These are phyloP conservation scores for Sinelater perroti DNA, from an alignment of 2,888 invertebrate genomes.

Conservation along the genomic window DNA sequence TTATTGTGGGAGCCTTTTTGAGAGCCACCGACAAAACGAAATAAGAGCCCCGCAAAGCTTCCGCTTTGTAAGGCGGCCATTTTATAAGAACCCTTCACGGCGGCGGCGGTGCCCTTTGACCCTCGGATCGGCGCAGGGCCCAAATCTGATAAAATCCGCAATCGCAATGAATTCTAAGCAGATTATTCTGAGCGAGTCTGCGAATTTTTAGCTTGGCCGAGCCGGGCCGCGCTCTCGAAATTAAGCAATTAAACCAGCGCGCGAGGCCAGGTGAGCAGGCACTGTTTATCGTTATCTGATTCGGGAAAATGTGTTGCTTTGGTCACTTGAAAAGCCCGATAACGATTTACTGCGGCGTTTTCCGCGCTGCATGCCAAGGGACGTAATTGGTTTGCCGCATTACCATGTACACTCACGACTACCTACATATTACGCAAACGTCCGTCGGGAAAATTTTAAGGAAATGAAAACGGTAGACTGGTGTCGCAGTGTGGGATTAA, in stretches of 20 bases:
- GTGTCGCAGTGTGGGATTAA: no score
- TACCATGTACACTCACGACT: no score
- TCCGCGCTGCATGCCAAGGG: conserved; percentile 22
- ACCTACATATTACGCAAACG: no score
- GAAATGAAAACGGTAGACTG: no score
- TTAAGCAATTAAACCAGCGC: conserved; percentile 33
- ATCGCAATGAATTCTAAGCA: conserved; percentile 42
- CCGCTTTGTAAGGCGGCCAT: conserved; percentile 44
- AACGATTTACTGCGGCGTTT: conserved; percentile 35
- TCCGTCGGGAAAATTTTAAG: no score
- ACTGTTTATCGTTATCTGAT: conserved; percentile 37
- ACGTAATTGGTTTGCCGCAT: no score
- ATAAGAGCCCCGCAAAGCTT: conserved; percentile 44
- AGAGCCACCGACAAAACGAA: conserved; percentile 44
- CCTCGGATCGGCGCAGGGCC: conserved; percentile 38
- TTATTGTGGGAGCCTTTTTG: conserved; percentile 43
- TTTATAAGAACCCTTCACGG: conserved; percentile 45
- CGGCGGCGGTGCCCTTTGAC: conserved; percentile 44
- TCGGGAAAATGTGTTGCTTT: conserved; percentile 38
- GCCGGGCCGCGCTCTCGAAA: conserved; percentile 2
- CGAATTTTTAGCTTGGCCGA: conserved; percentile 5
- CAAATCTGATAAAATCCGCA: conserved; percentile 45
- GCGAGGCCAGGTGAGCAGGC: conserved; percentile 21
- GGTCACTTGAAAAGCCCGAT: conserved; percentile 41
- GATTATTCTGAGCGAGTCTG: conserved; percentile 34